phyloP scores from a whole-genome alignment of 37 sponge, comb jelly and placozoan species.

The Trichoplax adhaerens region DNA sequence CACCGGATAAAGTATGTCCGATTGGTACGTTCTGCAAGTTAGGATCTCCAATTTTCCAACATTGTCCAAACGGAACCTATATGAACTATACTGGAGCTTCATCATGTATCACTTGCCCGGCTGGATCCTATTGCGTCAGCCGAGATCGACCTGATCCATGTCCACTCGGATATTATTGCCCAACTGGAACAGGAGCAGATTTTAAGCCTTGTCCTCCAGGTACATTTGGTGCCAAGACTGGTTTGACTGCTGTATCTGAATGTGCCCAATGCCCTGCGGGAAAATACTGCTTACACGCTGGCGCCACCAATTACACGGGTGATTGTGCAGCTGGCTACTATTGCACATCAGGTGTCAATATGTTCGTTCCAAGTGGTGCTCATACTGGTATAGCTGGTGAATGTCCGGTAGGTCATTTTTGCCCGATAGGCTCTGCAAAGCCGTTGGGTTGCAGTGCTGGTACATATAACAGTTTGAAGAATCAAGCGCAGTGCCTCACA shows the following conservation, averaged over 20 bases:
- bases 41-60: conserved; percentile 2
- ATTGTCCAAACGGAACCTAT: no score
- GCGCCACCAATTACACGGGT: neutral
- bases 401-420: conserved; percentile 14
- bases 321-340: conserved; percentile 21
- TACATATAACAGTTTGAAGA: neutral
- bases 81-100: no score
- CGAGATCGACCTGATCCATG: neutral
- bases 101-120: conserved; percentile 9
- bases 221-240: conserved; percentile 4
- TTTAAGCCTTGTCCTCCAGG: conserved; percentile 23
- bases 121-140: conserved; percentile 9
- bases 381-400: conserved; percentile 1
- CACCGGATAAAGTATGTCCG: conserved; percentile 10
- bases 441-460: conserved; percentile 5
- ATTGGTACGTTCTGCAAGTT: conserved; percentile 10
- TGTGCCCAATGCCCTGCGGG: conserved; percentile 20
- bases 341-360: neutral
- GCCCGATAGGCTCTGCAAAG: neutral
- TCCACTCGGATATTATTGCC: conserved; percentile 19
- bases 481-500: no score
- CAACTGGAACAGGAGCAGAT: conserved; percentile 13
- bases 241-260: neutral
- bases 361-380: neutral
- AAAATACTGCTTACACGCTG: conserved; percentile 7